Conservation (phyloP, 2,113 vertebrate species). For the Tor tambroides region DNA sequence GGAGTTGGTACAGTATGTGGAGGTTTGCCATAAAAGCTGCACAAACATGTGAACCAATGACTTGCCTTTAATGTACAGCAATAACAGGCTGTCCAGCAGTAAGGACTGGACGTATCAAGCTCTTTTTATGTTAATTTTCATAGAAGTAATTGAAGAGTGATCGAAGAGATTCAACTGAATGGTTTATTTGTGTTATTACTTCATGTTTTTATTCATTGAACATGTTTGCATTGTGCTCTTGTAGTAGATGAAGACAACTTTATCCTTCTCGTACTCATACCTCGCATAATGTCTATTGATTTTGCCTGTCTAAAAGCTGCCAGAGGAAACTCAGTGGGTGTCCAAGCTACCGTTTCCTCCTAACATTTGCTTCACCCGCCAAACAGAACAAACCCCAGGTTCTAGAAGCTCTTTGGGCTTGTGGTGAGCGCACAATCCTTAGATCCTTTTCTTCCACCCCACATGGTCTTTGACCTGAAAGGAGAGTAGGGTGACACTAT, state of each 20-base stretch:
- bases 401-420: conserved; percentile 31
- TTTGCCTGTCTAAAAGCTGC: conserved; percentile 52
- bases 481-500: neutral
- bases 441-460: neutral
- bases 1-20: neutral
- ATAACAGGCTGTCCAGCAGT: neutral
- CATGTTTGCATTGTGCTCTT: neutral
- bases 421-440: conserved; percentile 23
- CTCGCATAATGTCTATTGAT: neutral
- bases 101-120: neutral
- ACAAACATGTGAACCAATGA: neutral
- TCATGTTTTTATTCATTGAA: neutral
- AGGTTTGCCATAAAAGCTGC: neutral
- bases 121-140: neutral
- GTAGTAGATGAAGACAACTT: neutral
- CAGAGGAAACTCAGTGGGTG: conserved; percentile 56
- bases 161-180: too few relatives aligned
- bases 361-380: conserved; percentile 40
- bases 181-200: too few relatives aligned
- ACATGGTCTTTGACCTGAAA: neutral
- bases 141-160: neutral
- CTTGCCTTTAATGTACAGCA: neutral
- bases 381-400: conserved; percentile 57
- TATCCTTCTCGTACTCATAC: neutral
- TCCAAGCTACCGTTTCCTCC: conserved; percentile 57